Base-by-base conservation (phyloP, 2,888 invertebrate species). In the Coecobrya sp. region DNA sequence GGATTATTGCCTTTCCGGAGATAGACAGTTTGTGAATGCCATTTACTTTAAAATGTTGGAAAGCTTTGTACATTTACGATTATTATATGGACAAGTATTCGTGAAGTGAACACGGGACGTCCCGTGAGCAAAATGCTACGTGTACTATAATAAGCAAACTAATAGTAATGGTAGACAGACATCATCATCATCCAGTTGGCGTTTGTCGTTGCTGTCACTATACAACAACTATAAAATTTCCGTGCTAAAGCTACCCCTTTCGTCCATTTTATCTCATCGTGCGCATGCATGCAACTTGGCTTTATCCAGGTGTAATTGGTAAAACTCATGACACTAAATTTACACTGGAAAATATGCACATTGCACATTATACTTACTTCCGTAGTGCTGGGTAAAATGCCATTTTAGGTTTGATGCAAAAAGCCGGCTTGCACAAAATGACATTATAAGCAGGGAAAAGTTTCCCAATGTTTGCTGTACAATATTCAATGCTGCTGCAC, bases 351-450 rank as follows among this genome's bases (percentile, higher is more conserved):
- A 52, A 79, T 4, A 1, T 52, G 79, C 19, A 52, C 62, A 62
- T 42, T 73, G n/a, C 45, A n/a, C n/a, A 45, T 49, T 3, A 45
- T 36, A 76, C 81, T 81, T 55, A n/a, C 13, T n/a, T n/a, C n/a
- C n/a, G n/a, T n/a, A n/a, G n/a, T n/a, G n/a, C n/a, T 49, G 49
- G 22, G 22, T 19, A 79, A 79, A 0, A 30, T 13, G 70, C 55
- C 27, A 1, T 42, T 45, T 16, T n/a, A 45, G 22, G 10, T 25
- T 19, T 36, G 19, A 19, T 16, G 22, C 11, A 82, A 62, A 82
- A 82, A 62, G 59, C 82, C 82, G 82, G 82, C 82, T 82, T 82
- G 62, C 62, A 82, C 62, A 42, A 59, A 82, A 22, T 82, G 82
- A 82, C 82, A 82, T 42, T 13, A n/a, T n/a, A 82, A n/a, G 62